phyloP scores from a whole-genome alignment of 2,888 invertebrate genomes.

The Pammene fasciana region DNA sequence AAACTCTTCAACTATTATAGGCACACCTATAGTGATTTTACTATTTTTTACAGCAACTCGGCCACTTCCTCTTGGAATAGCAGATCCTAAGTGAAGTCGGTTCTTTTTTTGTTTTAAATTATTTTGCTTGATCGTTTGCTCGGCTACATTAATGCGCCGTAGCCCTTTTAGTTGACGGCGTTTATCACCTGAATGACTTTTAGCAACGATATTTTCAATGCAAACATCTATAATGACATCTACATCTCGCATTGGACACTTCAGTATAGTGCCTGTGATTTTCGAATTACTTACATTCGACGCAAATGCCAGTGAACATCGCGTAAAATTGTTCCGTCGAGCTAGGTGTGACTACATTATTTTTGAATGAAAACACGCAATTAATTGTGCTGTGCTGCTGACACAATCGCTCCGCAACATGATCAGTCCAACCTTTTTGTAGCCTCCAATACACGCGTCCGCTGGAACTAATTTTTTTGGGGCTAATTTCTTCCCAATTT shows the following conservation, averaged over 20 bases:
- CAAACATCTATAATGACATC: constrained; percentile 6
- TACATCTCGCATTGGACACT: background rate
- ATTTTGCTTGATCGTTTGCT: background rate
- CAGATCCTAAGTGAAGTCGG: too few species aligned
- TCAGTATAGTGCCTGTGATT: constrained; percentile 7
- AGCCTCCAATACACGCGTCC: constrained; percentile 14
- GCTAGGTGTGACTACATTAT: constrained; percentile 8
- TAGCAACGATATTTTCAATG: background rate
- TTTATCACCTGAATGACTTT: background rate
- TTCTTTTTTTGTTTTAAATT: too few species aligned
- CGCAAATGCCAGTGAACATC: constrained; percentile 4
- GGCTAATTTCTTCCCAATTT: background rate
- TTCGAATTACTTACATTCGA: constrained; percentile 15
- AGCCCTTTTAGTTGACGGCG: background rate
- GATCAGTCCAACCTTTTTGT: too few species aligned
- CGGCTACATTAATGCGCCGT: background rate
- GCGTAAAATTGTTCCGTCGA: constrained; percentile 10
- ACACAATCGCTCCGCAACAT: constrained; percentile 15
- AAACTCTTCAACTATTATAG: too few species aligned
- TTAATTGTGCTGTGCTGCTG: constrained; percentile 11
- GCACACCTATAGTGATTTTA: too few species aligned
- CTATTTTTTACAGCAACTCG: too few species aligned
- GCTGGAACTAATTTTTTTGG: background rate
- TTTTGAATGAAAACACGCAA: constrained; percentile 35
- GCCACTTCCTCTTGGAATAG: too few species aligned